A percentile compares a stretch with the other conserved stretches of the same genome.
These are phyloP conservation scores for Neodiprion lecontei DNA, from an alignment of 1,140 invertebrate species.

Conservation along the genomic window DNA sequence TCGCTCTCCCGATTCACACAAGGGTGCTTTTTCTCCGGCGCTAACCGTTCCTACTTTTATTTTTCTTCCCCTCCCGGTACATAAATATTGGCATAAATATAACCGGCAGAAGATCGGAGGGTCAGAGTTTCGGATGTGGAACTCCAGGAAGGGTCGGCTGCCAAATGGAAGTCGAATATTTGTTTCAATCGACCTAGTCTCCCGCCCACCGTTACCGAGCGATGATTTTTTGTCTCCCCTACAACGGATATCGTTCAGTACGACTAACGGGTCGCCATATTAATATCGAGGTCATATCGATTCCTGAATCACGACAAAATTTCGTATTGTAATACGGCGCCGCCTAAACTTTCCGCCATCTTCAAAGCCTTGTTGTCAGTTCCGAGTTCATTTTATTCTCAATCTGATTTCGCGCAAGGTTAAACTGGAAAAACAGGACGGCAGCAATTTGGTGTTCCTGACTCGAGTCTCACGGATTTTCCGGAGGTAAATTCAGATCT, in stretches of 20 bases:
- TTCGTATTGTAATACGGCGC: no score
- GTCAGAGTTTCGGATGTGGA: background rate
- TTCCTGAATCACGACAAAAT: no score
- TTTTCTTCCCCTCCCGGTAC: constrained; percentile 1
- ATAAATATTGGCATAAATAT: background rate
- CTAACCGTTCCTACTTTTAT: constrained; percentile 6
- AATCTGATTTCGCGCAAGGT: no score
- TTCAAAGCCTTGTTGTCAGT: no score
- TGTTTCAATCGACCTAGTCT: background rate
- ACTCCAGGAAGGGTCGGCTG: background rate
- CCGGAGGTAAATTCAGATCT: background rate
- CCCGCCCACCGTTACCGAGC: background rate
- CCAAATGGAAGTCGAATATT: background rate
- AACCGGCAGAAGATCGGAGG: background rate
- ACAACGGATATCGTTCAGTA: no score
- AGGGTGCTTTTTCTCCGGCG: constrained; percentile 8
- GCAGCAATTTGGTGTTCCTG: no score
- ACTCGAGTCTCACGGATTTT: no score
- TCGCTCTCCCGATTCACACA: background rate
- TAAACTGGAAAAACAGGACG: no score
- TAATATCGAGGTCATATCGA: no score
- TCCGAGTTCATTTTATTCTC: no score
- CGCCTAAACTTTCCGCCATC: no score
- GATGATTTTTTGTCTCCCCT: background rate
- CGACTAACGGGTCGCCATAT: no score